Evolutionary conservation across 2,113 vertebrate genomes (phyloP).

Genomic region (Oncorhynchus masou): DNA sequence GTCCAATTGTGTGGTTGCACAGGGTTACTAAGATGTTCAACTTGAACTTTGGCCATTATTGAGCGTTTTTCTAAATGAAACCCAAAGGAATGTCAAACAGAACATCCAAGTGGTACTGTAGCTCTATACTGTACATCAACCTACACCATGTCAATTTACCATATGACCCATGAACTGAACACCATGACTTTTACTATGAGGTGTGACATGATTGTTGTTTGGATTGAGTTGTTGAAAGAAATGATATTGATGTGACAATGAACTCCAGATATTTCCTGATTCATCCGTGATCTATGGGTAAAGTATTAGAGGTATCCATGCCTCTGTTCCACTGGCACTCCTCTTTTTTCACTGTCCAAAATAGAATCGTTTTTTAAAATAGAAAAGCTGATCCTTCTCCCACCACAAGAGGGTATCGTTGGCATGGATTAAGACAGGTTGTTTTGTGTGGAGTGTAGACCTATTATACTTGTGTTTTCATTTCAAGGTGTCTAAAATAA

Average conservation of each 20-base stretch:
- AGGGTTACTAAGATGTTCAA: conserved; percentile 43
- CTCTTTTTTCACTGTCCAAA: not conserved
- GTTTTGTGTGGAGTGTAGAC: not conserved
- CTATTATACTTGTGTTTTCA: not conserved
- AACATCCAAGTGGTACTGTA: not conserved
- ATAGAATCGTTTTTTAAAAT: not conserved
- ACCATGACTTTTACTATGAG: not conserved
- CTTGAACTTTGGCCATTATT: conserved; percentile 64
- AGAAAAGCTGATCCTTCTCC: not conserved
- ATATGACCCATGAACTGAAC: not conserved
- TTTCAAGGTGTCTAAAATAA: not conserved
- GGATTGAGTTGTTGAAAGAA: not conserved
- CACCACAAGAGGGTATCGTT: conserved; percentile 70
- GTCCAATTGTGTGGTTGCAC: conserved; percentile 43
- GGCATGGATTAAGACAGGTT: not conserved
- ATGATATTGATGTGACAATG: not conserved
- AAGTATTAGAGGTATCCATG: not conserved
- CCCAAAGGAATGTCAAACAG: not conserved
- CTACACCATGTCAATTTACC: not conserved
- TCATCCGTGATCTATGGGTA: not conserved
- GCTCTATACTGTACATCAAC: not conserved
- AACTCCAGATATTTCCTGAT: not conserved
- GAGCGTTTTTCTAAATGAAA: conserved; percentile 16
- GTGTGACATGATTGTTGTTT: not conserved
- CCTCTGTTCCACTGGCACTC: not conserved